Evolutionary conservation across 2,797 vertebrate species (phyloP).

Genomic region (Poeciliopsis presidionis): DNA sequence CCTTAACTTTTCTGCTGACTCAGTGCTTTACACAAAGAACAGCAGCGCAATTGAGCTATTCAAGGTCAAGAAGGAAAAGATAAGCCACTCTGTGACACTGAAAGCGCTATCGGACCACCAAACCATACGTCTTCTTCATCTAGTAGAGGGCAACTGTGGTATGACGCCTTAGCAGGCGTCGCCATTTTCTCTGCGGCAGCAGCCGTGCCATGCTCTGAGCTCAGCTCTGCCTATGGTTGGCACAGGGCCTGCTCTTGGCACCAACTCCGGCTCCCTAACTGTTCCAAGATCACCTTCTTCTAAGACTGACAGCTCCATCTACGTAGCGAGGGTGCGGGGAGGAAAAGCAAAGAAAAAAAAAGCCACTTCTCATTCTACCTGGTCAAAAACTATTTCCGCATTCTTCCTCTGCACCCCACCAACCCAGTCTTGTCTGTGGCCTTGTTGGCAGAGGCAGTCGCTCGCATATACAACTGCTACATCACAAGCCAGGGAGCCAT

Average conservation of each 20-base stretch:
- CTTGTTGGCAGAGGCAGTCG: slow-evolving; percentile 72
- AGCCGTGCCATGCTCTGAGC: slow-evolving; percentile 78
- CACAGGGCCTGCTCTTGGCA: slow-evolving; percentile 75
- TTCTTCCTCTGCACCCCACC: slow-evolving; percentile 59
- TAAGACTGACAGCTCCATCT: slow-evolving; percentile 56
- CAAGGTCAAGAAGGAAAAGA: slow-evolving; percentile 63
- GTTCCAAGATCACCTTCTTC: slow-evolving; percentile 77
- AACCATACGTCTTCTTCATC: slow-evolving; percentile 31
- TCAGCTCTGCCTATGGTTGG: slow-evolving; percentile 79
- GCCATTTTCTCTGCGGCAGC: slow-evolving; percentile 78
- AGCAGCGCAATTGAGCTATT: slow-evolving; percentile 41
- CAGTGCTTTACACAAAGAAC: slow-evolving; percentile 43
- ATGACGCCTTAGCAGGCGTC: slow-evolving; percentile 58
- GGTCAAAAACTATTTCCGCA: slow-evolving; percentile 71
- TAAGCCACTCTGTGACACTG: slow-evolving; percentile 34
- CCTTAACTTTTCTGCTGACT: slow-evolving; percentile 32
- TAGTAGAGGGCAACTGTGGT: slow-evolving; percentile 57
- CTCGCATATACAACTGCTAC: slow-evolving; percentile 74
- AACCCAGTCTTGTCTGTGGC: slow-evolving; percentile 71
- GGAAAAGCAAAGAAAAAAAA: slow-evolving; percentile 15
- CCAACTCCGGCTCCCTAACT: slow-evolving; percentile 63
- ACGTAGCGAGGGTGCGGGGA: slow-evolving; percentile 28
- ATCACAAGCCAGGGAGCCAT: slow-evolving; percentile 75
- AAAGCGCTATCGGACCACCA: slow-evolving; percentile 52
- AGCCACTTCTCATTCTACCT: slow-evolving; percentile 67